Conservation (phyloP, 2,113 vertebrate genomes). For the Trogon surrucura region DNA sequence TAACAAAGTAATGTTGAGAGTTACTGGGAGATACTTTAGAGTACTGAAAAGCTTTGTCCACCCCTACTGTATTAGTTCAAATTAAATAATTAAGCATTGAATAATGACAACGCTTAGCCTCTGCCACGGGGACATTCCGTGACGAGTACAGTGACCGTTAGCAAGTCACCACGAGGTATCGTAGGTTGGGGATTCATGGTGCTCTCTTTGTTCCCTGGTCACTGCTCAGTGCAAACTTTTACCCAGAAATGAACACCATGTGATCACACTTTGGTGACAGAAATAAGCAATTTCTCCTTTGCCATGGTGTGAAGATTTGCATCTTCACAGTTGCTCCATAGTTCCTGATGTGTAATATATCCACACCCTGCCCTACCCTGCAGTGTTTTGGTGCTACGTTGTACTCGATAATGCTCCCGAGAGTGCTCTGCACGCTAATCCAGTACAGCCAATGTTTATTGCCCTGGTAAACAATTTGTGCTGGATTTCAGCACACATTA, state of each 20-base stretch:
- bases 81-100: background rate
- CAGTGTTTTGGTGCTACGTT: background rate
- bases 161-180: background rate
- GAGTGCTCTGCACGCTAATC: background rate
- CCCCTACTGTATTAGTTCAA: background rate
- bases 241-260: accelerated
- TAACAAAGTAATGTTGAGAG: background rate
- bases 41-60: background rate
- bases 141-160: background rate
- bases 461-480: background rate
- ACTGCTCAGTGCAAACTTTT: background rate
- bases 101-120: background rate
- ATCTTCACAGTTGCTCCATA: background rate
- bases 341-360: background rate
- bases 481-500: background rate
- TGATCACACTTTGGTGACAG: background rate
- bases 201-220: background rate
- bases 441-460: background rate
- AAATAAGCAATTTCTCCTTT: background rate
- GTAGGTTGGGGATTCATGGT: background rate
- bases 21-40: background rate
- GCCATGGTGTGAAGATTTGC: background rate
- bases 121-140: background rate
- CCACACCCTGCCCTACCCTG: background rate
- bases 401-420: background rate